Evolutionary conservation across 2,113 vertebrate species (phyloP).

Genomic region (Lutjanus erythropterus): DNA sequence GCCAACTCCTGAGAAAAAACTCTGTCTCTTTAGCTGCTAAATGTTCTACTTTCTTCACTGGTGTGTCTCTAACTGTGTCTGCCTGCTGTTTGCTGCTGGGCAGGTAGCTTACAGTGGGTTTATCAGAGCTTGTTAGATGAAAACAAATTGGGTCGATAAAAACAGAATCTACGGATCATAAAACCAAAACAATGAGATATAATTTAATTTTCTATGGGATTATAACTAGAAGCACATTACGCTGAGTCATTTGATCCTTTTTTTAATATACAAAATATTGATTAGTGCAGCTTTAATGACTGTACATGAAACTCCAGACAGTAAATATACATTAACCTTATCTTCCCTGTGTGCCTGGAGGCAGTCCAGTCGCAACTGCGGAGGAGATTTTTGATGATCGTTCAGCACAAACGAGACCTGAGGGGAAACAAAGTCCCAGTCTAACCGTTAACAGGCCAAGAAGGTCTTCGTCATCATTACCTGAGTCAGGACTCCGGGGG

Average conservation of each 20-base stretch:
- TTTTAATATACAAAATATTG: not conserved
- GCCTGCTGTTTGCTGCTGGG: not conserved
- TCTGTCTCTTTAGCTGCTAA: too few relatives aligned
- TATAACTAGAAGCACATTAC: too few relatives aligned
- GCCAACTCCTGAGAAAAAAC: too few relatives aligned
- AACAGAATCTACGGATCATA: not conserved
- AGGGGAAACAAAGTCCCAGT: not conserved
- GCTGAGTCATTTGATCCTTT: not conserved
- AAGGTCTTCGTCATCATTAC: conserved; percentile 19
- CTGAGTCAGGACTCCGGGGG: conserved; percentile 22
- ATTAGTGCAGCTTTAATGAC: not conserved
- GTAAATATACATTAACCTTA: not conserved
- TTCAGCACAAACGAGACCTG: not conserved
- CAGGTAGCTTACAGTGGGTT: not conserved
- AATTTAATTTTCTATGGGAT: not conserved
- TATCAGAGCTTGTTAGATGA: not conserved
- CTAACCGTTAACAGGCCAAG: not conserved
- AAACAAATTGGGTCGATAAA: not conserved
- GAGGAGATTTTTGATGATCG: not conserved
- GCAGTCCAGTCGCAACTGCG: not conserved
- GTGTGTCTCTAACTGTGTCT: not conserved
- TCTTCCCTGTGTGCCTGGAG: not conserved
- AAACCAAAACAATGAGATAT: not conserved
- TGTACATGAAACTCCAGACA: not conserved
- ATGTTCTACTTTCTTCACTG: too few relatives aligned